Evolutionary conservation across 1,140 invertebrate genomes (phyloP).

Genomic region (Zaprionus lachaisei): DNA sequence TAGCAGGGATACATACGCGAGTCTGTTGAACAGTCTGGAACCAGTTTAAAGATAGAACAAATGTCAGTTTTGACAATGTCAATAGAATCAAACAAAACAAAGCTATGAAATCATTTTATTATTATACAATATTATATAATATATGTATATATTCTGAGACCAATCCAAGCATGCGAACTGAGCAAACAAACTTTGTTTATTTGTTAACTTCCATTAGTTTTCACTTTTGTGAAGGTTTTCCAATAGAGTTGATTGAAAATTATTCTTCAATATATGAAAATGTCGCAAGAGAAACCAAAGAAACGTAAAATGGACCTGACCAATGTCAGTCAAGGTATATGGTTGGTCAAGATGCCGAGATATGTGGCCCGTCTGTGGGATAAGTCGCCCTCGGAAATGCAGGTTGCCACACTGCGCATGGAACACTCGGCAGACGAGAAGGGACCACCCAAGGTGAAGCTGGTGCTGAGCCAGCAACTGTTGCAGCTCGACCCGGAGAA

Average conservation of each 20-base stretch:
- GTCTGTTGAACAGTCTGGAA: too few species aligned
- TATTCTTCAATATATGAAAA: background rate
- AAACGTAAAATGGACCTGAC: constrained; percentile 10
- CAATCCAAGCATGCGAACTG: background rate
- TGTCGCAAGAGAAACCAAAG: background rate
- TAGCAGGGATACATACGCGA: background rate
- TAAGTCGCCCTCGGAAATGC: constrained; percentile 17
- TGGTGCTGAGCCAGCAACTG: background rate
- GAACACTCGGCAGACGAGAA: background rate
- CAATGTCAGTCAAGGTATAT: background rate
- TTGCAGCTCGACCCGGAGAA: background rate
- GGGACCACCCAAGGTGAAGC: background rate
- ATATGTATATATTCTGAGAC: too few species aligned
- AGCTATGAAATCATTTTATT: too few species aligned
- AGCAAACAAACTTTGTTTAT: background rate
- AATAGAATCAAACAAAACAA: background rate
- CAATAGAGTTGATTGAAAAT: background rate
- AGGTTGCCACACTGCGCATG: constrained; percentile 35
- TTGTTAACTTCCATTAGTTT: background rate
- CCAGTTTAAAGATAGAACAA: too few species aligned
- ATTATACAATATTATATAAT: too few species aligned
- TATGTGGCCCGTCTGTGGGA: constrained; percentile 27
- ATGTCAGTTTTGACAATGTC: background rate
- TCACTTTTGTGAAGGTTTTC: background rate
- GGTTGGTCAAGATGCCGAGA: constrained; percentile 36